These are phyloP conservation scores for Platichthys stellatus DNA, from an alignment of 2,113 vertebrate species.

Conservation along the genomic window DNA sequence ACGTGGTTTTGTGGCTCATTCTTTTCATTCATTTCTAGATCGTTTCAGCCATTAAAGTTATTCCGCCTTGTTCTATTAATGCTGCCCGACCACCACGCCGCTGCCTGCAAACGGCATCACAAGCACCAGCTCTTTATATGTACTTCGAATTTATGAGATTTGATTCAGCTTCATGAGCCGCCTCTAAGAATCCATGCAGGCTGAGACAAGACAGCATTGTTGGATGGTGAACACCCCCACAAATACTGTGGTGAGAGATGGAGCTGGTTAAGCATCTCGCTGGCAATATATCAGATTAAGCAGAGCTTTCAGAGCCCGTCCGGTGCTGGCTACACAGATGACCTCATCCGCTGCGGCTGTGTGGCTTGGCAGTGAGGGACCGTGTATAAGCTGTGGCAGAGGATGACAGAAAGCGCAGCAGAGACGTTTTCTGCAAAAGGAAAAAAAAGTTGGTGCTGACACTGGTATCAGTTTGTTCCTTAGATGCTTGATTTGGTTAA, in stretches of 20 bases:
- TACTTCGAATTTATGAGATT: slow-evolving; percentile 29
- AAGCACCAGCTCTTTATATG: neutral
- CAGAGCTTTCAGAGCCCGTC: slow-evolving; percentile 44
- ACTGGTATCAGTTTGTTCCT: neutral
- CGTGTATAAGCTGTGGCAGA: slow-evolving; percentile 51
- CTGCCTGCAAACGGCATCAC: slow-evolving; percentile 13
- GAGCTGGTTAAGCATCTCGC: slow-evolving; percentile 10
- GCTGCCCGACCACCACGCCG: slow-evolving; percentile 1
- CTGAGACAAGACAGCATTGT: slow-evolving; percentile 49
- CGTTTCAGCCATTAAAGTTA: slow-evolving; percentile 17
- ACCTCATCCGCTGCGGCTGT: slow-evolving; percentile 67
- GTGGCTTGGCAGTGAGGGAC: slow-evolving; percentile 54
- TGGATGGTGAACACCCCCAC: slow-evolving; percentile 16
- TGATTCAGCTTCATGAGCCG: slow-evolving; percentile 26
- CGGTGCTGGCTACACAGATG: slow-evolving; percentile 43
- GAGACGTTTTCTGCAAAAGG: slow-evolving; percentile 22
- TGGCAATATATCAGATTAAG: slow-evolving; percentile 61
- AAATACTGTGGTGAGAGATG: slow-evolving; percentile 26
- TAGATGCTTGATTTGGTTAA: slow-evolving; percentile 33
- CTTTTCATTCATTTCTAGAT: slow-evolving; percentile 32
- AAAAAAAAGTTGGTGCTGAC: neutral
- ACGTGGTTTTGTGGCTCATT: slow-evolving; percentile 51
- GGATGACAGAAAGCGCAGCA: slow-evolving; percentile 62
- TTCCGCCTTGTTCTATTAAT: slow-evolving; percentile 39
- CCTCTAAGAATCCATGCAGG: slow-evolving; percentile 1